These are phyloP conservation scores for Autographa pulchrina DNA, from an alignment of 2,888 invertebrate genomes.

Conservation along the genomic window DNA sequence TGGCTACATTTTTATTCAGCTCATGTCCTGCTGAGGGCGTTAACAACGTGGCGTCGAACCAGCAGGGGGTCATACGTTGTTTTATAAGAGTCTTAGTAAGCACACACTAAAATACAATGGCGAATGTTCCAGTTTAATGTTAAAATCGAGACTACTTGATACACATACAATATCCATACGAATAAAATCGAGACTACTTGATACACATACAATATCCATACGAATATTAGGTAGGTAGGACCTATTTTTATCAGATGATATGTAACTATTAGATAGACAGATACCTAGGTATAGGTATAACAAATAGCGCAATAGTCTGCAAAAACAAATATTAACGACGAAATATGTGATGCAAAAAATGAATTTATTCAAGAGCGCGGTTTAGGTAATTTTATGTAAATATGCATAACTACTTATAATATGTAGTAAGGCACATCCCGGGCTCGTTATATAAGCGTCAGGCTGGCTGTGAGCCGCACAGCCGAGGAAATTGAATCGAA, in stretches of 20 bases:
- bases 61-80: conserved; percentile 53
- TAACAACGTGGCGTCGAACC: conserved; percentile 57
- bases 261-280: too few species aligned
- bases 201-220: too few species aligned
- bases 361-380: conserved; percentile 38
- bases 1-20: conserved; percentile 74
- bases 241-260: too few species aligned
- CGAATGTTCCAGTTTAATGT: conserved; percentile 9
- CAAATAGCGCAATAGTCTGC: too few species aligned
- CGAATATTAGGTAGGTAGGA: too few species aligned
- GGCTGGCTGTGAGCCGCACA: conserved; percentile 54
- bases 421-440: conserved; percentile 42
- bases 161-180: too few species aligned
- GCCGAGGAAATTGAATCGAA: conserved; percentile 72
- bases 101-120: conserved; percentile 45
- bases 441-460: conserved; percentile 58
- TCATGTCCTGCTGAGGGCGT: conserved; percentile 68
- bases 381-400: conserved; percentile 51
- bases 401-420: conserved; percentile 40
- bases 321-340: conserved; percentile 7
- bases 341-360: conserved; percentile 24
- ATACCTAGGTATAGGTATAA: too few species aligned
- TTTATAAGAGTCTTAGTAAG: conserved; percentile 42
- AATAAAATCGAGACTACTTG: not conserved
- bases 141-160: not conserved